A percentile compares a stretch with the other conserved stretches of the same genome.
Conservation (phyloP, 2,797 vertebrate species). For the Cynopterus sphinx region DNA sequence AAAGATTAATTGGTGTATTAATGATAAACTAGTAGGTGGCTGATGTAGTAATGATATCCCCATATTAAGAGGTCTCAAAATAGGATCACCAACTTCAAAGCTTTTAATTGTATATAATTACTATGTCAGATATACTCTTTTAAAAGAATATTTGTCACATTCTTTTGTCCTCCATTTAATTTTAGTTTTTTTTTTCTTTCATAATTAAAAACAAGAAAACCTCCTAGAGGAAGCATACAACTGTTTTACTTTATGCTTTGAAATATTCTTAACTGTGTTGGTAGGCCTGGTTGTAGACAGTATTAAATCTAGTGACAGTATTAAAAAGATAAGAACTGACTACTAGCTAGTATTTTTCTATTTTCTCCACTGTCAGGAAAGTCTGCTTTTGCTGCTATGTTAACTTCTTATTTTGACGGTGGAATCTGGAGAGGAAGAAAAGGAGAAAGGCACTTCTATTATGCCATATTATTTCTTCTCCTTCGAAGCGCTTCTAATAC, state of each 20-base stretch:
- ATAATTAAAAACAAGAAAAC: background rate
- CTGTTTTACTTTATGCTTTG: constrained; percentile 1
- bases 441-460: background rate
- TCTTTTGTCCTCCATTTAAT: constrained; percentile 34
- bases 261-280: constrained; percentile 12
- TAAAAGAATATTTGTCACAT: constrained; percentile 42
- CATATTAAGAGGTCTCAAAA: constrained; percentile 56
- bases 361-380: constrained; percentile 19
- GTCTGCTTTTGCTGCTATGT: constrained; percentile 38
- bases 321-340: constrained; percentile 57
- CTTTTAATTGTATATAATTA: constrained; percentile 69
- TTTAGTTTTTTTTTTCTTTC: constrained; percentile 2
- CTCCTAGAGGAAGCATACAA: background rate
- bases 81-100: constrained; percentile 49
- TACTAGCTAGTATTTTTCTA: constrained; percentile 39
- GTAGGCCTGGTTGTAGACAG: background rate
- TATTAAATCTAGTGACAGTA: background rate
- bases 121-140: constrained; percentile 33
- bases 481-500: constrained; percentile 30
- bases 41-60: constrained; percentile 55
- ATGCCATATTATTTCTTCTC: constrained; percentile 20
- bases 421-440: constrained; percentile 4
- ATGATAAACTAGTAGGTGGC: constrained; percentile 56
- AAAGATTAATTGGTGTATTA: constrained; percentile 72
- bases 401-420: constrained; percentile 34